Evolutionary conservation across 1,140 invertebrate genomes (phyloP).

Genomic region (Lordiphosa collinella): DNA sequence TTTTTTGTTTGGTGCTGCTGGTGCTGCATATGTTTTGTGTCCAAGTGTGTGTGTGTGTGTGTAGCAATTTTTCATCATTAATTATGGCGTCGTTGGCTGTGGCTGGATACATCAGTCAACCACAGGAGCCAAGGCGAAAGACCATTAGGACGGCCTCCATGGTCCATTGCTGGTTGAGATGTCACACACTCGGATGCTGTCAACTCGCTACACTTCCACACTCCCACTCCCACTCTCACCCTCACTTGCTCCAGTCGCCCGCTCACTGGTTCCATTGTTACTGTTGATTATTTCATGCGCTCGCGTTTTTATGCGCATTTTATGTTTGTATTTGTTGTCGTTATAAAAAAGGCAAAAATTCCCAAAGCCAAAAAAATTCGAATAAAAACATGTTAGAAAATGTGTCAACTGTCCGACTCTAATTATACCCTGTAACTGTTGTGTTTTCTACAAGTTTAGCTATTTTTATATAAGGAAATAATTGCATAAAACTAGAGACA

Average conservation of each 20-base stretch:
- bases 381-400: slow-evolving; percentile 1
- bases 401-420: too few species aligned
- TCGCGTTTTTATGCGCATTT: slow-evolving; percentile 75
- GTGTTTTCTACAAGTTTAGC: too few species aligned
- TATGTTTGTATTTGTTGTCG: slow-evolving; percentile 66
- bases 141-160: slow-evolving; percentile 58
- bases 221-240: background rate
- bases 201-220: slow-evolving; percentile 35
- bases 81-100: slow-evolving; percentile 57
- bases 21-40: slow-evolving; percentile 61
- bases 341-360: slow-evolving; percentile 32
- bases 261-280: slow-evolving; percentile 44
- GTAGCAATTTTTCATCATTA: slow-evolving; percentile 76
- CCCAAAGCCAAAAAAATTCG: slow-evolving; percentile 24
- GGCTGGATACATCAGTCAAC: slow-evolving; percentile 73
- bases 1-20: slow-evolving; percentile 12
- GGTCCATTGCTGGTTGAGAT: slow-evolving; percentile 61
- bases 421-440: slow-evolving; percentile 25
- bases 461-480: too few species aligned
- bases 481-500: too few species aligned
- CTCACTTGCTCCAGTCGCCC: slow-evolving; percentile 6
- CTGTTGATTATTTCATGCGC: slow-evolving; percentile 76
- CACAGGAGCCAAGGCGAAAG: slow-evolving; percentile 71
- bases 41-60: slow-evolving; percentile 31
- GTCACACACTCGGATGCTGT: slow-evolving; percentile 63